Evolutionary conservation across 2,888 invertebrate genomes (phyloP).

Genomic region (Andrena chrysosceles): DNA sequence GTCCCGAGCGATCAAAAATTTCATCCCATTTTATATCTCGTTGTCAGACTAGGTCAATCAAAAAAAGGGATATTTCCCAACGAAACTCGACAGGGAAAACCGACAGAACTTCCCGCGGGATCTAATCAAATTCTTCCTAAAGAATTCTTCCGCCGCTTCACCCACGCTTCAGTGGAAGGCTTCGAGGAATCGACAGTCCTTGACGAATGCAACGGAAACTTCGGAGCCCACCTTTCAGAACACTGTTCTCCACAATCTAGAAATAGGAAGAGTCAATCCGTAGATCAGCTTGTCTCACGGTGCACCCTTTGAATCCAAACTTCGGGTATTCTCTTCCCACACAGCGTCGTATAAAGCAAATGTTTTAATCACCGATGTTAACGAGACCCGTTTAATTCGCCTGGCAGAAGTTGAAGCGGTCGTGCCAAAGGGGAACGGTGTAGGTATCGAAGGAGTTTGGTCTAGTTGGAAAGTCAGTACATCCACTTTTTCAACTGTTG

Average conservation of each 20-base stretch:
- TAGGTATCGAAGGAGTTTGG: neutral
- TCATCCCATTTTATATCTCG: too few species aligned
- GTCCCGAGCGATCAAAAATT: too few species aligned
- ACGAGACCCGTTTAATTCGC: neutral
- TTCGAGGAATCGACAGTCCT: neutral
- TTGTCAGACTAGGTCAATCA: neutral
- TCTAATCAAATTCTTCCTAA: neutral
- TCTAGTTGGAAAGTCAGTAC: conserved; percentile 4
- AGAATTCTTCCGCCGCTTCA: neutral
- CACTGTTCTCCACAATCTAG: neutral
- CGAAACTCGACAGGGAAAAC: neutral
- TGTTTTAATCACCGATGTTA: conserved; percentile 20
- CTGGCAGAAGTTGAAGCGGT: neutral
- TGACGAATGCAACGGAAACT: neutral
- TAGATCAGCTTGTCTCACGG: too few species aligned
- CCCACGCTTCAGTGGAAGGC: neutral
- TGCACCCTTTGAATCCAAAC: neutral
- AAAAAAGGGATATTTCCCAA: neutral
- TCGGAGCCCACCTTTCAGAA: neutral
- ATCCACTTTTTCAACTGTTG: conserved; percentile 28
- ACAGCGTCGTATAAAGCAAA: neutral
- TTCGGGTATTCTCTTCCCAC: neutral
- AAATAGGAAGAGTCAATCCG: too few species aligned
- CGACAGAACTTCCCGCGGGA: neutral
- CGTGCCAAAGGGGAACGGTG: neutral